phyloP scores from a whole-genome alignment of 2,113 vertebrate species.

The Tursiops truncatus region DNA sequence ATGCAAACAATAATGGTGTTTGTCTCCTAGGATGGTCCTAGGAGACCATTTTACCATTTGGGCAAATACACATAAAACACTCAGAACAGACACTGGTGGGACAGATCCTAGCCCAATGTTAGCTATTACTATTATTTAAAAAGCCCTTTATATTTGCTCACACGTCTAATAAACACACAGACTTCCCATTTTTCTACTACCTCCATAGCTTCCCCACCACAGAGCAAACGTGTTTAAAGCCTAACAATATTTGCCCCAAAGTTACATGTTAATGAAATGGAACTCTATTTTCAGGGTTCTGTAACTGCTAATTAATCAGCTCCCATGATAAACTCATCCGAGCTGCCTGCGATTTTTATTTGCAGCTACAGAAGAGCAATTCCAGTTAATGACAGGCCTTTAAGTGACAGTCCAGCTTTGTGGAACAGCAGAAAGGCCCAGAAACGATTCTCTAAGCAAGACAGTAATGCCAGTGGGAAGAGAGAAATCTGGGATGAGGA shows the following conservation, averaged over 20 bases:
- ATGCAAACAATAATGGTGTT: neutral
- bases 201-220: neutral
- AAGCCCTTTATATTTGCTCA: neutral
- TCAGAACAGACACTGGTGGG: neutral
- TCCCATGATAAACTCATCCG: constrained; percentile 61
- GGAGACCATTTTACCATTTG: neutral
- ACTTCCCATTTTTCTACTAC: constrained; percentile 20
- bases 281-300: constrained; percentile 64
- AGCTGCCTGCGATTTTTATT: constrained; percentile 60
- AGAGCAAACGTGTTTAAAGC: constrained; percentile 57
- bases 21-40: neutral
- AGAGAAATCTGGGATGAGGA: constrained; percentile 55
- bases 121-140: neutral
- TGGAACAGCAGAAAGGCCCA: constrained; percentile 18
- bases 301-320: constrained; percentile 73
- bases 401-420: constrained; percentile 51
- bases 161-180: neutral
- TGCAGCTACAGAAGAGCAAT: constrained; percentile 63
- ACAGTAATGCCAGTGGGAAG: constrained; percentile 37
- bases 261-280: constrained; percentile 61
- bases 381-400: constrained; percentile 65
- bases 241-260: constrained; percentile 32
- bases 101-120: neutral
- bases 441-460: constrained; percentile 59
- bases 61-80: neutral